Conservation (phyloP, 2,797 vertebrate species). For the Urocyon cinereoargenteus region DNA sequence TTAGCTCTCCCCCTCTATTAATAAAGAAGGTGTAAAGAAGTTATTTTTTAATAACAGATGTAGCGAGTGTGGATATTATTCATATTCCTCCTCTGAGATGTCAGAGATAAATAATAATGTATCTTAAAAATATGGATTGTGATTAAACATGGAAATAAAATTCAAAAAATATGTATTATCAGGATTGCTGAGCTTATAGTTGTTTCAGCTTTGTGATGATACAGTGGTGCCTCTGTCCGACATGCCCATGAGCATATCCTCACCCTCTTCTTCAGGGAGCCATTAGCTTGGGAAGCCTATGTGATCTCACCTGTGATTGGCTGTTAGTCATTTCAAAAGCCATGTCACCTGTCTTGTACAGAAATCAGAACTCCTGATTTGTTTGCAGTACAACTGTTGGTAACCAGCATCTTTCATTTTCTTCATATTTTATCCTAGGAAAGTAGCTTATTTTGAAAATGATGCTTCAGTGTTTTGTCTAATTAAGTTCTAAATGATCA, state of each 20-base stretch:
- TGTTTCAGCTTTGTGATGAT: background rate
- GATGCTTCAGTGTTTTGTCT: background rate
- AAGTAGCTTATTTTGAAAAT: constrained; percentile 30
- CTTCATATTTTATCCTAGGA: background rate
- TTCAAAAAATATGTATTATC: background rate
- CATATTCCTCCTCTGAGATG: background rate
- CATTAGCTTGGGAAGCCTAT: background rate
- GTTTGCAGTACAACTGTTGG: background rate
- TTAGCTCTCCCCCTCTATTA: background rate
- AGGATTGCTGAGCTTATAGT: background rate
- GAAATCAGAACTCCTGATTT: constrained; percentile 34
- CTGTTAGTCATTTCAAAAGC: background rate
- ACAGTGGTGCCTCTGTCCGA: background rate
- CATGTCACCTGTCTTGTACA: background rate
- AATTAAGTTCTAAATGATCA: constrained; percentile 1
- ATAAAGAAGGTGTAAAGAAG: background rate
- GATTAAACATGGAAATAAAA: background rate
- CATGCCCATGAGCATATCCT: background rate
- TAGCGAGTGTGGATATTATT: background rate
- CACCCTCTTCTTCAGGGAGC: background rate
- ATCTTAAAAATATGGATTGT: background rate
- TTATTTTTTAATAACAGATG: background rate
- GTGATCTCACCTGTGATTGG: background rate
- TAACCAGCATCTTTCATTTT: background rate
- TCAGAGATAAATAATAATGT: background rate